Evolutionary conservation across 2,888 invertebrate species (phyloP).

Genomic region (Eilema depressum): DNA sequence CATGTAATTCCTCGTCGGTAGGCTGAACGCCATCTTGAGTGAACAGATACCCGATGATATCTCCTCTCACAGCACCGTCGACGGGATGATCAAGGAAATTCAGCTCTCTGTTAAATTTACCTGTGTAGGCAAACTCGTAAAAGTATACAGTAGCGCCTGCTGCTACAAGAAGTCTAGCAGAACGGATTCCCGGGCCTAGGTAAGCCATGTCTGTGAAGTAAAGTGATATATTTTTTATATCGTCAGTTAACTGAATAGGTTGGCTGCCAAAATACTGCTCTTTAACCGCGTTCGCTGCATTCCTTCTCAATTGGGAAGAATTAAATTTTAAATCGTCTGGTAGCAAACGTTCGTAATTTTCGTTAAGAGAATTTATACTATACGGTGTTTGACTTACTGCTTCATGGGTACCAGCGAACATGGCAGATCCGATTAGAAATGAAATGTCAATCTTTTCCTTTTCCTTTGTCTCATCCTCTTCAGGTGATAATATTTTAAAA

Average conservation of each 20-base stretch:
- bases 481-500: slow-evolving; percentile 56
- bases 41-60: slow-evolving; percentile 86
- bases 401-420: slow-evolving; percentile 67
- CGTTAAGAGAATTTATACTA: slow-evolving; percentile 59
- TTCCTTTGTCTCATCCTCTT: slow-evolving; percentile 42
- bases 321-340: slow-evolving; percentile 70
- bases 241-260: slow-evolving; percentile 51
- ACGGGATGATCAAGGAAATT: slow-evolving; percentile 67
- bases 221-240: slow-evolving; percentile 58
- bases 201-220: slow-evolving; percentile 71
- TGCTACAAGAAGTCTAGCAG: slow-evolving; percentile 62
- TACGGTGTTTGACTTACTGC: slow-evolving; percentile 56
- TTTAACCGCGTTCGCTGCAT: slow-evolving; percentile 56
- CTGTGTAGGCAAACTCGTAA: slow-evolving; percentile 86
- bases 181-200: slow-evolving; percentile 65
- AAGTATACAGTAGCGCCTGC: slow-evolving; percentile 81
- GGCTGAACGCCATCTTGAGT: slow-evolving; percentile 51
- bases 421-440: slow-evolving; percentile 72
- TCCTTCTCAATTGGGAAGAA: slow-evolving; percentile 42
- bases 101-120: slow-evolving; percentile 78
- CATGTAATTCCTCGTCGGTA: slow-evolving; percentile 42
- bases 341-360: slow-evolving; percentile 55
- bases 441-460: slow-evolving; percentile 54
- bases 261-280: slow-evolving; percentile 65
- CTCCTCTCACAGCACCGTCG: slow-evolving; percentile 84